Base-by-base conservation (phyloP, 35 echinoderm and acorn worm species). In the Chiridota heheva region DNA sequence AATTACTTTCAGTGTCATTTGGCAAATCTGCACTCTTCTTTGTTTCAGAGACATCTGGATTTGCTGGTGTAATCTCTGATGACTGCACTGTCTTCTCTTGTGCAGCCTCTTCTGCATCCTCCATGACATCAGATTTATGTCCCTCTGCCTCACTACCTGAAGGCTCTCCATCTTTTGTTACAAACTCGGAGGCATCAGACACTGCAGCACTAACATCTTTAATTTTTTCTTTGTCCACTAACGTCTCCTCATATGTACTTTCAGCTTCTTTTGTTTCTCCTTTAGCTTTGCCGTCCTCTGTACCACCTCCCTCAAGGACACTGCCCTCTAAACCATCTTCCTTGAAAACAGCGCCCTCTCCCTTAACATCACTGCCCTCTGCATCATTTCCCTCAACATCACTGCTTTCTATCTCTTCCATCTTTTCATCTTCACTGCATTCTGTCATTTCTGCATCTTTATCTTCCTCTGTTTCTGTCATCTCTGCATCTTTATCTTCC, bases 341-440 rank as follows among this genome's bases (percentile, higher is more conserved):
- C n/a, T 29, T 25, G n/a, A n/a, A n/a, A n/a, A n/a, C n/a, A n/a
- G n/a, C n/a, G 27, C 40, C 44, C 43, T 79, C 42, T 16, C 22
- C 42, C 16, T 24, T 44, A 28, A 7, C 40, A 28, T 42, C 49
- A 40, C 26, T 44, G 5, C 30, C 12, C 44, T 36, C 24, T 16
- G 40, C 53, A 20, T 82, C 68, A 37, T 70, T 77, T 25, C 61
- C 36, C 36, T 70, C 60, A 28, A 29, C 60, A 45, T 84, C 45
- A 36, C 29, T 25, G n/a, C 2, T 48, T 36, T 51, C 44, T 18
- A 73, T n/a, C 33, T 73, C 3, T 82, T 53, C 44, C 42, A 68
- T 46, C 7, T 31, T 82, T 35, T 69, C 44, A 27, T 69, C 44
- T 61, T 10, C 69, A 26, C 40, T 36, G 12, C 20, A 6, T 27